Evolutionary conservation across 2,113 vertebrate species (phyloP).

Genomic region (Delphinapterus leucas): DNA sequence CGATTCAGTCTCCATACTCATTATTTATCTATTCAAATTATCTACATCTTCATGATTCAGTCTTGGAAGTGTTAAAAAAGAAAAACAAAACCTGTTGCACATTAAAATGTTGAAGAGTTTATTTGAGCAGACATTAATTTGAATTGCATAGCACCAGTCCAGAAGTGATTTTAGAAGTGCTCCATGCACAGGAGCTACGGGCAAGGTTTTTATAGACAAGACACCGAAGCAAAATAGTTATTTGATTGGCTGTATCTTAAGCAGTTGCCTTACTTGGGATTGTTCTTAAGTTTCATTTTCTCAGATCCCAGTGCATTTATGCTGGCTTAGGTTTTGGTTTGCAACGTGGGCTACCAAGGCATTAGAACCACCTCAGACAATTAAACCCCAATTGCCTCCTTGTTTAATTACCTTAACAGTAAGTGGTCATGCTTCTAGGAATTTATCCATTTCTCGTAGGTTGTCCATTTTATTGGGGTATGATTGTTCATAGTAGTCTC

Average conservation of each 20-base stretch:
- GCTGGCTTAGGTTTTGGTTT: background rate
- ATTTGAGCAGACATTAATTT: background rate
- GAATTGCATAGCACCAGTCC: background rate
- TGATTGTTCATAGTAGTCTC: background rate
- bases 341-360: background rate
- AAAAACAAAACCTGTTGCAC: background rate
- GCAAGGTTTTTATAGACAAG: background rate
- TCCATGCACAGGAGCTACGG: background rate
- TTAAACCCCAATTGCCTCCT: background rate
- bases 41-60: background rate
- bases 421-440: background rate
- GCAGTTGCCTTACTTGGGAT: background rate
- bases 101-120: background rate
- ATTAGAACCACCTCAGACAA: background rate
- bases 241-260: background rate
- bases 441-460: background rate
- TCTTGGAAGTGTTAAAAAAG: background rate
- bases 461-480: background rate
- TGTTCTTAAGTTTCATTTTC: background rate
- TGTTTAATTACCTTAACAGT: background rate
- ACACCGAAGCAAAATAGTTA: background rate
- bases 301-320: background rate
- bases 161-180: background rate
- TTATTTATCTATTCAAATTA: background rate
- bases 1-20: background rate